Conservation (phyloP, 2,888 invertebrate genomes). For the Orgyia antiqua region DNA sequence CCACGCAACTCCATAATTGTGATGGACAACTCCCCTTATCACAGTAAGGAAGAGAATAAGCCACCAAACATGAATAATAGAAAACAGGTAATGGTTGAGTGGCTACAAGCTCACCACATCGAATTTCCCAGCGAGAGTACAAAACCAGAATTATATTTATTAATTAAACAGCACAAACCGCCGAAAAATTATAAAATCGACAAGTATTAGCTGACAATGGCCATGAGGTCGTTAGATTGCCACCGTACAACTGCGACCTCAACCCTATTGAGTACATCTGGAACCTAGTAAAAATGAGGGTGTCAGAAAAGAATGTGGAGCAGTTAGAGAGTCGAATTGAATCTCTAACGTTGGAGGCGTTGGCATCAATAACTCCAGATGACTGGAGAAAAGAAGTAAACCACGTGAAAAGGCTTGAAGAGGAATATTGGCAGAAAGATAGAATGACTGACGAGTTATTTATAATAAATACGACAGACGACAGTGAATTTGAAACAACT, state of each 20-base stretch:
- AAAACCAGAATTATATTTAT: background rate
- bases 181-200: too few relatives aligned
- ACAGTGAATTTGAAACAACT: too few relatives aligned
- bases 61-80: background rate
- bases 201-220: too few relatives aligned
- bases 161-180: too few relatives aligned
- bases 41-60: too few relatives aligned
- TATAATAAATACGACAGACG: too few relatives aligned
- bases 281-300: constrained; percentile 24
- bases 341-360: constrained; percentile 7
- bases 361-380: background rate
- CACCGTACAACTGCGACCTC: too few relatives aligned
- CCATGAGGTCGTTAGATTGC: too few relatives aligned
- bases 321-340: constrained; percentile 27
- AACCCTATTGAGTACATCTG: constrained; percentile 23
- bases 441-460: too few relatives aligned
- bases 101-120: background rate
- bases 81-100: background rate
- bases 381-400: constrained; percentile 7
- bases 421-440: too few relatives aligned
- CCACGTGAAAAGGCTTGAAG: too few relatives aligned
- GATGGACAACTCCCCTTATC: too few relatives aligned
- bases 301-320: constrained; percentile 27
- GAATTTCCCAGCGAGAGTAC: background rate
- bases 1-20: background rate